Conservation (phyloP, 2,113 vertebrate genomes). For the Notothenia rossii region DNA sequence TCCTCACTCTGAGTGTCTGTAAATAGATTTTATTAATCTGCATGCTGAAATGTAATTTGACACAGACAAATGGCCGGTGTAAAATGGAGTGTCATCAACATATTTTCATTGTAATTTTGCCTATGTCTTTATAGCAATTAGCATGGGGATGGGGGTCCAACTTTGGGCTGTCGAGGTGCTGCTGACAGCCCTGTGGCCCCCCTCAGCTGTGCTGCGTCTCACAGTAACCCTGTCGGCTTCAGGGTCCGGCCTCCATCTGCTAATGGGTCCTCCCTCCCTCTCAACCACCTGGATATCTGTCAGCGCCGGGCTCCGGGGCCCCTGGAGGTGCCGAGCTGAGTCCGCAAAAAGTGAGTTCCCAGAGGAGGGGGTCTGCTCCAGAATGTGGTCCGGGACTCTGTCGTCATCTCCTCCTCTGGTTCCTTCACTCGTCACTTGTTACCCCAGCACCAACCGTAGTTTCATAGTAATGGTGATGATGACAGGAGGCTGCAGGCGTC, state of each 20-base stretch:
- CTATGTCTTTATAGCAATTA: conserved; percentile 35
- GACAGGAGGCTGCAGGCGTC: conserved; percentile 23
- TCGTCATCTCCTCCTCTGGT: conserved; percentile 34
- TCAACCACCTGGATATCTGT: conserved; percentile 75
- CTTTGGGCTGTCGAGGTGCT: conserved; percentile 31
- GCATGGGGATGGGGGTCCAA: conserved; percentile 19
- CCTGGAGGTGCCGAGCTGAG: conserved; percentile 29
- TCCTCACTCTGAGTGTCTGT: not conserved
- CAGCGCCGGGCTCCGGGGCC: conserved; percentile 45
- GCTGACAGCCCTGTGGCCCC: conserved; percentile 54
- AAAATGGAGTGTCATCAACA: conserved; percentile 3
- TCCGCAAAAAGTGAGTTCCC: conserved; percentile 49
- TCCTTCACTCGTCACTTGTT: conserved; percentile 55
- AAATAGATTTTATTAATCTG: not conserved
- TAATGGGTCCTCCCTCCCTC: conserved; percentile 54
- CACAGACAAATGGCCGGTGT: conserved; percentile 8
- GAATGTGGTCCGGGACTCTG: conserved; percentile 9
- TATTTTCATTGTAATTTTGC: conserved; percentile 24
- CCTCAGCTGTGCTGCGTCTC: conserved; percentile 71
- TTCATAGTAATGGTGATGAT: conserved; percentile 33
- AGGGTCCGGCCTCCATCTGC: conserved; percentile 58
- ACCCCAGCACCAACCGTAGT: conserved; percentile 22
- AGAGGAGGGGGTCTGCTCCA: conserved; percentile 25
- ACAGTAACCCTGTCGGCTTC: conserved; percentile 44
- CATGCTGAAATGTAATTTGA: not conserved